A percentile compares a stretch with the other conserved stretches of the same genome.
Evolutionary conservation across 2,888 invertebrate species (phyloP).

Genomic region (Synergus itoensis): DNA sequence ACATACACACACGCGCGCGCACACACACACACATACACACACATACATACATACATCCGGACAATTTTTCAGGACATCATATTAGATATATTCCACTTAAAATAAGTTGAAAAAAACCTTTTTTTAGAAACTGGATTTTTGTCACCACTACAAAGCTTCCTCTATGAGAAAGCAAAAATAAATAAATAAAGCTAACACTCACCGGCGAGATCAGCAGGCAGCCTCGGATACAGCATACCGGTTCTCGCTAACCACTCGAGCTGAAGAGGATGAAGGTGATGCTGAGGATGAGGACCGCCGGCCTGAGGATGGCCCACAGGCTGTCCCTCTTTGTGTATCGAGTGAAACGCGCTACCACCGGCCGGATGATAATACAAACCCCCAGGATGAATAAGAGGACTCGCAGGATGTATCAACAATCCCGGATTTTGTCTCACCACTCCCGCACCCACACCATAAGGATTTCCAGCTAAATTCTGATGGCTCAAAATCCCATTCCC

Average conservation of each 20-base stretch:
- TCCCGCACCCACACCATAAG: slow-evolving; percentile 58
- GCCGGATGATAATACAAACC: slow-evolving; percentile 73
- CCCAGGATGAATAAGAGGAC: slow-evolving; percentile 71
- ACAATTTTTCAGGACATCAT: no score
- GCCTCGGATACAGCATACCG: slow-evolving; percentile 94
- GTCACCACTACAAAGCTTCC: no score
- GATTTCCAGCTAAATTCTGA: slow-evolving; percentile 55
- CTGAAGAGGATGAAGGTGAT: slow-evolving; percentile 84
- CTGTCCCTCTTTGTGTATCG: slow-evolving; percentile 79
- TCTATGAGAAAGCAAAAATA: no score
- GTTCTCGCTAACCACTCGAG: slow-evolving; percentile 95
- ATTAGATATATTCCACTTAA: no score
- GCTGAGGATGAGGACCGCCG: slow-evolving; percentile 80
- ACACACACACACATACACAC: no score
- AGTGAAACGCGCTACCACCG: slow-evolving; percentile 74
- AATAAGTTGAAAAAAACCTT: no score
- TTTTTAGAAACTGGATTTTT: no score
- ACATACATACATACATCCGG: no score
- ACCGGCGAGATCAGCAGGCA: slow-evolving; percentile 90
- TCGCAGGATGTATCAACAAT: slow-evolving; percentile 70
- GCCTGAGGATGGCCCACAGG: slow-evolving; percentile 73
- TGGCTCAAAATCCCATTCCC: slow-evolving; percentile 56
- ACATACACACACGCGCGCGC: no score
- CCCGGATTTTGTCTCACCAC: slow-evolving; percentile 71
- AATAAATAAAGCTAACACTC: slow-evolving; percentile 67